Conservation (phyloP, 1,140 invertebrate genomes). For the Paramacrobiotus metropolitanus region DNA sequence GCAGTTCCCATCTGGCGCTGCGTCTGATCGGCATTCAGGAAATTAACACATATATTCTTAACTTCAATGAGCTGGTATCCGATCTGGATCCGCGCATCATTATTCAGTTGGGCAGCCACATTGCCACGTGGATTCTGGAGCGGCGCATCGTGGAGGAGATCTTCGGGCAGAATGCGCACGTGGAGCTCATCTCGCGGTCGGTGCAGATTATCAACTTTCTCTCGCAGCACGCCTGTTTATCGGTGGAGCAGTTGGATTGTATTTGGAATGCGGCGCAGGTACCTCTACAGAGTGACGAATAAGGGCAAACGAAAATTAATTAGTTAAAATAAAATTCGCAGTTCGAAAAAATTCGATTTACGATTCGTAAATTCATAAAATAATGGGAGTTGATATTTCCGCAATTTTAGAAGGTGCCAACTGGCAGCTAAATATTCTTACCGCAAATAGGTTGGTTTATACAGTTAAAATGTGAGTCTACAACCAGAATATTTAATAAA, state of each 20-base stretch:
- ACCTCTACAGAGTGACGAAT: too few relatives aligned
- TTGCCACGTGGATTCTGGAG: slow-evolving; percentile 63
- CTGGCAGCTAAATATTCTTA: too few relatives aligned
- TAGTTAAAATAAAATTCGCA: too few relatives aligned
- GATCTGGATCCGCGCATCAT: slow-evolving; percentile 5
- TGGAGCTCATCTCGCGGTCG: slow-evolving; percentile 37
- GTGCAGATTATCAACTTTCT: slow-evolving; percentile 62
- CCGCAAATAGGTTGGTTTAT: too few relatives aligned
- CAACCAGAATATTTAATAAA: too few relatives aligned
- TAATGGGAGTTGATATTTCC: too few relatives aligned
- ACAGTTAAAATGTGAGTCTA: too few relatives aligned
- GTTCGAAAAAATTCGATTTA: too few relatives aligned
- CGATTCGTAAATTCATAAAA: too few relatives aligned
- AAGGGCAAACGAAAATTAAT: too few relatives aligned
- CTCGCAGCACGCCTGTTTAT: slow-evolving; percentile 67
- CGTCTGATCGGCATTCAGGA: slow-evolving; percentile 68
- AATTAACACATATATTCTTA: slow-evolving; percentile 34
- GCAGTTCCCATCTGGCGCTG: slow-evolving; percentile 69
- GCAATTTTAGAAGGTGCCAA: too few relatives aligned
- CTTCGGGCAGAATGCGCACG: slow-evolving; percentile 82
- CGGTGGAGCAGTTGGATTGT: slow-evolving; percentile 65
- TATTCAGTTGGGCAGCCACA: slow-evolving; percentile 39
- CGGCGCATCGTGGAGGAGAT: slow-evolving; percentile 80
- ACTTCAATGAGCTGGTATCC: neutral
- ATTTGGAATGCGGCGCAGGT: slow-evolving; percentile 73